These are phyloP conservation scores for Drosophila lacertosa DNA, from an alignment of 1,140 invertebrate species.

Conservation along the genomic window DNA sequence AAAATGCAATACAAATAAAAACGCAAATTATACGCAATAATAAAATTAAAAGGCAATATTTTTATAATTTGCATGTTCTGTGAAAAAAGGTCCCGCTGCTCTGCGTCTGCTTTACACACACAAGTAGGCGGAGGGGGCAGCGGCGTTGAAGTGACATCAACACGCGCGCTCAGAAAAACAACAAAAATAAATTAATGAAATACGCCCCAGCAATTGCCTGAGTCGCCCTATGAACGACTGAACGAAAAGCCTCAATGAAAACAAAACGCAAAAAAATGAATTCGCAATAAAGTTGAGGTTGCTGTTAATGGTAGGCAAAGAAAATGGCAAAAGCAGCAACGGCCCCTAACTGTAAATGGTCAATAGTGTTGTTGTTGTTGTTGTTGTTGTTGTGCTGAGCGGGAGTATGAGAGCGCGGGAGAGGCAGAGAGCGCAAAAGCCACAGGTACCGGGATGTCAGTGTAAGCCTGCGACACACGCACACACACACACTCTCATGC, in stretches of 20 bases:
- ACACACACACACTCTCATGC: neutral
- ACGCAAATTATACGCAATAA: constrained; percentile 39
- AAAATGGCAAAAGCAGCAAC: constrained; percentile 39
- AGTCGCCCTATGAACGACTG: constrained; percentile 40
- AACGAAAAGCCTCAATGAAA: constrained; percentile 66
- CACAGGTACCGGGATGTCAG: constrained; percentile 42
- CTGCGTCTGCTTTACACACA: constrained; percentile 13
- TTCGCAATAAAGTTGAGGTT: constrained; percentile 48
- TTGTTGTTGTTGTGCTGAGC: constrained; percentile 17
- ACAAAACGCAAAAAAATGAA: constrained; percentile 44
- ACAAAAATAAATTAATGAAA: neutral
- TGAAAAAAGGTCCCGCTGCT: constrained; percentile 33
- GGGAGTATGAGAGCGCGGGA: constrained; percentile 33
- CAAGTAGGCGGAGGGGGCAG: constrained; percentile 11
- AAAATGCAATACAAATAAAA: constrained; percentile 19
- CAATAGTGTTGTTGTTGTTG: constrained; percentile 29
- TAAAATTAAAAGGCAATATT: constrained; percentile 46
- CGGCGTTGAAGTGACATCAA: constrained; percentile 24
- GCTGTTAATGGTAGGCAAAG: constrained; percentile 37
- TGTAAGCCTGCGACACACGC: constrained; percentile 19
- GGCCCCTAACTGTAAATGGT: constrained; percentile 72
- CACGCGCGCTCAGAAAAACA: constrained; percentile 3
- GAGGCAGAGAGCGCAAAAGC: constrained; percentile 11
- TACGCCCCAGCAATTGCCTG: constrained; percentile 28
- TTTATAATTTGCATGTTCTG: constrained; percentile 38